Conservation (phyloP, 2,888 invertebrate species). For the Diaphora mendica region DNA sequence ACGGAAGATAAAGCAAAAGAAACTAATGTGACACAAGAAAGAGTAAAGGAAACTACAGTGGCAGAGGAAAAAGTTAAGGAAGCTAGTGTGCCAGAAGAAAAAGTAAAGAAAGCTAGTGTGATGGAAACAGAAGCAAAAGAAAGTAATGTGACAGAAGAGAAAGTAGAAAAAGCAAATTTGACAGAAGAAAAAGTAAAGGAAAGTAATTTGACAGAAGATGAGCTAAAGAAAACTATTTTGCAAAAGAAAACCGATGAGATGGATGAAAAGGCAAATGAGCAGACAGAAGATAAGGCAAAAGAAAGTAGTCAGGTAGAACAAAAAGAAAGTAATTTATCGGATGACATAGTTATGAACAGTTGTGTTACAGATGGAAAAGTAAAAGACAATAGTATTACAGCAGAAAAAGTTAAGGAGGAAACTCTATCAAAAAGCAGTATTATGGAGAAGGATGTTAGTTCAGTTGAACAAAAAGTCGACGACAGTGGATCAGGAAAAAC, state of each 20-base stretch:
- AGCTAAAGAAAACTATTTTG: background rate
- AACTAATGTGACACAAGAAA: background rate
- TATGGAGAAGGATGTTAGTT: background rate
- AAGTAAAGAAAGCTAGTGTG: conserved; percentile 33
- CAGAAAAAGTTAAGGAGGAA: background rate
- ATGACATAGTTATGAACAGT: background rate
- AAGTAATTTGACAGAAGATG: background rate
- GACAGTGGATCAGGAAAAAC: background rate
- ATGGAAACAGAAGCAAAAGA: conserved; percentile 45
- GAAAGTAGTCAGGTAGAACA: background rate
- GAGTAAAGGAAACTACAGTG: background rate
- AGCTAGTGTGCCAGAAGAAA: background rate
- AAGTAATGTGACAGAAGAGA: conserved; percentile 40
- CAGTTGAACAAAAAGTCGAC: background rate
- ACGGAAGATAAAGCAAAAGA: conserved; percentile 26
- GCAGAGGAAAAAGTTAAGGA: background rate
- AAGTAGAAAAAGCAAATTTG: conserved; percentile 29
- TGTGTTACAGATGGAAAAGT: conserved; percentile 1
- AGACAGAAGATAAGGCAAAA: background rate
- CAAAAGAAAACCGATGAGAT: background rate
- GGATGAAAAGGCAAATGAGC: background rate
- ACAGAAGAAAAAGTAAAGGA: conserved; percentile 10
- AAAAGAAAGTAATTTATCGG: background rate
- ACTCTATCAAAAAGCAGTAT: background rate
- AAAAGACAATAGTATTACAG: background rate